Base-by-base conservation (phyloP, 2,888 invertebrate species). In the Hydriomena furcata region DNA sequence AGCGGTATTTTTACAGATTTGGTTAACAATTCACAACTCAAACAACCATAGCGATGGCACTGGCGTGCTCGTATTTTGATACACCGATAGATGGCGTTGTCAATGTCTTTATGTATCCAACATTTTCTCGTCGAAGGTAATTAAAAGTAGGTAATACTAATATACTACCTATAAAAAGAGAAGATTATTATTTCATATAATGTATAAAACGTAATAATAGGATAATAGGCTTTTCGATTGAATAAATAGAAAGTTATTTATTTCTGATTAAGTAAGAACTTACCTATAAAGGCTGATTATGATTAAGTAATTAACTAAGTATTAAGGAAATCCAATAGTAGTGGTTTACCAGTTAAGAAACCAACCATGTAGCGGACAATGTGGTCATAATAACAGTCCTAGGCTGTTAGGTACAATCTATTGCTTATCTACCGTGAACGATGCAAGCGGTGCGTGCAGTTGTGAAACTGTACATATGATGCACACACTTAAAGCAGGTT, bases 341-440 rank as follows among this genome's bases (percentile, higher is more conserved):
- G n/a, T 7, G 13, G 30, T 32, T 24, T 11, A 27, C 11, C 13
- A 23, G 10, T 40, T 43, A 35, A 43, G 41, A 48, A 58, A 50
- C 43, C 32, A 37, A 38, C 41, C 20, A 13, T 30, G 31, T 24
- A 46, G 30, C 30, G 13, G 17, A 34, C 36, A 37, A 32, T 50
- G 36, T 28, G 7, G 10, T 25, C 36, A 50, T 42, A 41, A 42
- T 31, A 21, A 30, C 34, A 17, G 8, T 30, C 11, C 1, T 31
- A 13, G 13, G n/a, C 23, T 7, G 11, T 21, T 31, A 32, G 32
- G 34, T 11, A 27, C 32, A 36, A 35, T 37, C 46, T 30, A 47
- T 20, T 37, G 24, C 43, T 28, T 35, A 47, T 36, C 52, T 51
- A 48, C 37, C 47, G 36, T 52, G 54, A 43, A 49, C 46, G 42